A percentile compares a stretch with the other conserved stretches of the same genome.
Evolutionary conservation across 2,797 vertebrate species (phyloP).

Genomic region (Pteropus rufus): DNA sequence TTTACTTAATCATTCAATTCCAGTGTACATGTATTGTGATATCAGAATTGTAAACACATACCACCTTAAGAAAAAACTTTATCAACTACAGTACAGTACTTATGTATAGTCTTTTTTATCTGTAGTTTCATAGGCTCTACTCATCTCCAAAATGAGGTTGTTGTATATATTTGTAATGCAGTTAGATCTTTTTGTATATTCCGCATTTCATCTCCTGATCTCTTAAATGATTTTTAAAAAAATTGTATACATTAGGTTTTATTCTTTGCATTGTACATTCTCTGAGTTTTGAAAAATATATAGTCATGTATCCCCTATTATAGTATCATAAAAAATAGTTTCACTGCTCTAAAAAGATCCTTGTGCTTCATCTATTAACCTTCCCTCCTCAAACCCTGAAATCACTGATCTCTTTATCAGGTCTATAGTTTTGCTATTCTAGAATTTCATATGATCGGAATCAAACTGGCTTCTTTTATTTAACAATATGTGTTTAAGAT

Average conservation of each 20-base stretch:
- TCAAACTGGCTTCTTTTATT: background rate
- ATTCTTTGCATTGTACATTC: background rate
- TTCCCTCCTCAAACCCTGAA: background rate
- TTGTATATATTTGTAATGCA: background rate
- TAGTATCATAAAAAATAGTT: background rate
- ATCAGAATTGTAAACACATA: background rate
- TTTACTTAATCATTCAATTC: background rate
- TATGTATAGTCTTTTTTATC: background rate
- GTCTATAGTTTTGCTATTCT: background rate
- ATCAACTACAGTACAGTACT: background rate
- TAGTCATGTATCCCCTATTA: background rate
- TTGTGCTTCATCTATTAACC: background rate
- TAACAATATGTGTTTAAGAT: background rate
- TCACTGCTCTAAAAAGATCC: background rate
- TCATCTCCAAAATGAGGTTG: background rate
- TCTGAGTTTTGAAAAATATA: background rate
- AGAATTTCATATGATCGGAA: background rate
- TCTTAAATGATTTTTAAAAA: background rate
- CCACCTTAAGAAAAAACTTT: background rate
- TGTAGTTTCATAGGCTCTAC: background rate
- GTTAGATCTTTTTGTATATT: background rate
- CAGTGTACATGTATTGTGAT: background rate
- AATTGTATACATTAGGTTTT: background rate
- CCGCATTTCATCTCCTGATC: background rate
- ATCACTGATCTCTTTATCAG: background rate